Evolutionary conservation across 2,797 vertebrate genomes (phyloP).

Genomic region (Anguilla marmorata): DNA sequence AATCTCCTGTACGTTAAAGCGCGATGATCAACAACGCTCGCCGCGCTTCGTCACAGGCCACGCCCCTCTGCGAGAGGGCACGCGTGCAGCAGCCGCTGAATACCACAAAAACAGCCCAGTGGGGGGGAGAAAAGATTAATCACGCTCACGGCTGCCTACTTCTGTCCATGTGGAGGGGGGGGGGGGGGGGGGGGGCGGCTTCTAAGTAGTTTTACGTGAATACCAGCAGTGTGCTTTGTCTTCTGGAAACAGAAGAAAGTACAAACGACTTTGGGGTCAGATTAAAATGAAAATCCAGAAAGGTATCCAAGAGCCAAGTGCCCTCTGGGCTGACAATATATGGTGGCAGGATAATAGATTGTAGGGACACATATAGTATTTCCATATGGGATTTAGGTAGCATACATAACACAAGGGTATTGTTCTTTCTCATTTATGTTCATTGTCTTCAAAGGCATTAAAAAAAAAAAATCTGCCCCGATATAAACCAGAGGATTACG

Average conservation of each 20-base stretch:
- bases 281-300: background rate
- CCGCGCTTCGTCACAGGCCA: background rate
- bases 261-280: background rate
- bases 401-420: background rate
- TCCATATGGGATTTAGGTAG: background rate
- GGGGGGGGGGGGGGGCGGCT: background rate
- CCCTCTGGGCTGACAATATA: background rate
- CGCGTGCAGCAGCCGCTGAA: background rate
- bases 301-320: background rate
- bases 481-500: background rate
- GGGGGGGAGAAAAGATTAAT: background rate
- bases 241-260: background rate
- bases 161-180: background rate
- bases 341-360: background rate
- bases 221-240: background rate
- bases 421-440: background rate
- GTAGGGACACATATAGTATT: background rate
- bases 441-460: background rate
- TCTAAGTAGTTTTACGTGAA: background rate
- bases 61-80: background rate
- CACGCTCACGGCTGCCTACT: background rate
- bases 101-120: background rate
- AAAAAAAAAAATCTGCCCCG: background rate
- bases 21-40: background rate
- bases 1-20: slow-evolving; percentile 18